Percentiles rank a stretch among this genome's conserved stretches.
These are phyloP conservation scores for Casuarius casuarius DNA, from an alignment of 2,113 vertebrate species.

Conservation along the genomic window DNA sequence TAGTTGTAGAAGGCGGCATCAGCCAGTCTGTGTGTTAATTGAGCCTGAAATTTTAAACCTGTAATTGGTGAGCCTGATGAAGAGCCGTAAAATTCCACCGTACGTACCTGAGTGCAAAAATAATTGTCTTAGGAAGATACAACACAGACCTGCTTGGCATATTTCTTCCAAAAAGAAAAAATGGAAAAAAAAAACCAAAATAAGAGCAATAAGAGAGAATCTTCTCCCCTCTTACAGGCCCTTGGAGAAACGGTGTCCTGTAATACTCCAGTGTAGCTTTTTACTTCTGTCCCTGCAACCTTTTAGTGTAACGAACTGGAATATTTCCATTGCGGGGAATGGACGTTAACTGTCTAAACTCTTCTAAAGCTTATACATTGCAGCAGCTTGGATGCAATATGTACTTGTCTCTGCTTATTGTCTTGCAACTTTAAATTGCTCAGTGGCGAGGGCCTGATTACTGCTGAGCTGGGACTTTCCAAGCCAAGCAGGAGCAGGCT, in stretches of 20 bases:
- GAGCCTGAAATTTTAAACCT: slow-evolving; percentile 41
- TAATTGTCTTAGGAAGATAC: not conserved
- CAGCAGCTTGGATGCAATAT: not conserved
- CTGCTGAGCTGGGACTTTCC: fast-evolving
- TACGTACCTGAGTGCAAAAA: not conserved
- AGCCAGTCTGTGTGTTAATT: slow-evolving; percentile 37
- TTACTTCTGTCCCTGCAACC: not conserved
- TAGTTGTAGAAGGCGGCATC: not conserved
- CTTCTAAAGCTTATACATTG: not conserved
- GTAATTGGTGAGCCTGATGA: not conserved
- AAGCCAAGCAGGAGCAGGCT: not conserved
- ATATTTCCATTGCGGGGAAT: not conserved
- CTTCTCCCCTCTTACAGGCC: fast-evolving
- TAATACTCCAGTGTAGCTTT: not conserved
- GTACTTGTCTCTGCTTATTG: not conserved
- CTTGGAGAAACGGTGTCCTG: not conserved
- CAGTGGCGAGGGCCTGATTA: fast-evolving
- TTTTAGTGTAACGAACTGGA: not conserved
- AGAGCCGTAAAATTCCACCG: not conserved
- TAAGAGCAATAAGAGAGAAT: not conserved
- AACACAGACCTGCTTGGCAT: not conserved
- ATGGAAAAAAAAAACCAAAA: not conserved
- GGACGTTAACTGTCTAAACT: not conserved
- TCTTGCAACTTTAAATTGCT: not conserved
- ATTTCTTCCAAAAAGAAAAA: not conserved